phyloP scores from a whole-genome alignment of 2,797 vertebrate species.

The Carcharodon carcharias region DNA sequence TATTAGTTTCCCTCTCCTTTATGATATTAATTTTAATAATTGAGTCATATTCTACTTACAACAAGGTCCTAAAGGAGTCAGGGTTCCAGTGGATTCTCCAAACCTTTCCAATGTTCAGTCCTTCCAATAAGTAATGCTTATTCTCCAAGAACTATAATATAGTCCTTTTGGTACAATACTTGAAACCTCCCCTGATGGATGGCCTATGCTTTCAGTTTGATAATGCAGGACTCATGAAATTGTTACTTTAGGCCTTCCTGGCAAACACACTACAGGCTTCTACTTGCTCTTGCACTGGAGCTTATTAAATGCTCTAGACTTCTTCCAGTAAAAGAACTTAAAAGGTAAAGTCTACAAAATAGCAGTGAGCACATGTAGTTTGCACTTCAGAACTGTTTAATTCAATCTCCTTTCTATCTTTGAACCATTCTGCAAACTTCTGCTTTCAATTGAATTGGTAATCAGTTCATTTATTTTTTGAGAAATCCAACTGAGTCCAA shows the following conservation, averaged over 20 bases:
- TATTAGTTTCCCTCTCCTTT: neutral
- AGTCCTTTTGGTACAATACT: neutral
- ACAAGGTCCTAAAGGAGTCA: neutral
- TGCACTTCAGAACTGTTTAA: neutral
- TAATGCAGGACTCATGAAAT: neutral
- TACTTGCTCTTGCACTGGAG: neutral
- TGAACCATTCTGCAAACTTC: neutral
- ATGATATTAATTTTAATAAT: neutral
- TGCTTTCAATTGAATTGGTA: neutral
- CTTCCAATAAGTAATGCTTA: neutral
- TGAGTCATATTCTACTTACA: neutral
- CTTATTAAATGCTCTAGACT: neutral
- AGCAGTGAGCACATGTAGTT: neutral
- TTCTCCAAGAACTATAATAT: neutral
- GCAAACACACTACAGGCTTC: neutral
- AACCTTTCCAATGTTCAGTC: neutral
- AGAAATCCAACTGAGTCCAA: neutral
- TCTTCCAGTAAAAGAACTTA: neutral
- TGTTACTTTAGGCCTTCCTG: neutral
- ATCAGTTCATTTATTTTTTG: slow-evolving; percentile 18
- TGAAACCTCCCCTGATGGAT: slow-evolving; percentile 4
- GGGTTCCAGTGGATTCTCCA: neutral
- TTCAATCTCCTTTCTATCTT: neutral
- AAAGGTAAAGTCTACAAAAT: slow-evolving; percentile 19
- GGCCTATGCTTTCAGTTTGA: slow-evolving; percentile 14